These are phyloP conservation scores for Echeneis naucrates DNA, from an alignment of 2,797 vertebrate genomes.

Conservation along the genomic window DNA sequence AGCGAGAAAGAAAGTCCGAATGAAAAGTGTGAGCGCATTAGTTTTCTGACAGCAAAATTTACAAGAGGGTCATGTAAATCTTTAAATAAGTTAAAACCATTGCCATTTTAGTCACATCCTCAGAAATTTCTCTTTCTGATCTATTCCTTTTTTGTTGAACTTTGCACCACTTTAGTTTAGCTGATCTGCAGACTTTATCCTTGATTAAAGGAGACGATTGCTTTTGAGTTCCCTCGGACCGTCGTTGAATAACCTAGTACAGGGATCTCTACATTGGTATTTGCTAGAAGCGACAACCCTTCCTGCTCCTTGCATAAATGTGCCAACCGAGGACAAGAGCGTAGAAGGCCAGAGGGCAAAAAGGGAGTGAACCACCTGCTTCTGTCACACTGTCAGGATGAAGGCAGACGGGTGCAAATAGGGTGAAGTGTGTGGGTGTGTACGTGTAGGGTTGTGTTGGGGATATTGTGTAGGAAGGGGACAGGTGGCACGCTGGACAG, in stretches of 20 bases:
- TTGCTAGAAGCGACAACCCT: conserved; percentile 74
- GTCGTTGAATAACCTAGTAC: conserved; percentile 53
- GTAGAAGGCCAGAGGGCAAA: conserved; percentile 84
- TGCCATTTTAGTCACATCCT: conserved; percentile 31
- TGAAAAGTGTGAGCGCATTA: conserved; percentile 24
- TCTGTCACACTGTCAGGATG: conserved; percentile 85
- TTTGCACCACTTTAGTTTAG: conserved; percentile 45
- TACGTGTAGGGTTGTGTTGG: conserved; percentile 42
- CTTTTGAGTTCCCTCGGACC: conserved; percentile 42
- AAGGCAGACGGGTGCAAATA: conserved; percentile 76
- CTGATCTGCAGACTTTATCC: conserved; percentile 40
- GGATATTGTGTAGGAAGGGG: conserved; percentile 61
- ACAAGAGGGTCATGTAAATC: conserved; percentile 25
- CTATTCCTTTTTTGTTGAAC: conserved; percentile 35
- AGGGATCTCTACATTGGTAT: conserved; percentile 68
- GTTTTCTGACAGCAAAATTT: conserved; percentile 36
- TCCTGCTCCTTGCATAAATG: conserved; percentile 76
- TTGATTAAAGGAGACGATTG: conserved; percentile 53
- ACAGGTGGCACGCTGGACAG: conserved; percentile 82
- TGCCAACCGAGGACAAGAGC: conserved; percentile 77
- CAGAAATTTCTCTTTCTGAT: conserved; percentile 20
- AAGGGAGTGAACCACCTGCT: conserved; percentile 85
- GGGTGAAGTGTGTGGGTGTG: conserved; percentile 67
- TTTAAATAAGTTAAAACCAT: conserved; percentile 26
- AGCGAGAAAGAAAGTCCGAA: conserved; percentile 28